A percentile compares a stretch with the other conserved stretches of the same genome.
Evolutionary conservation across 2,888 invertebrate genomes (phyloP).

Genomic region (Sipha maydis): DNA sequence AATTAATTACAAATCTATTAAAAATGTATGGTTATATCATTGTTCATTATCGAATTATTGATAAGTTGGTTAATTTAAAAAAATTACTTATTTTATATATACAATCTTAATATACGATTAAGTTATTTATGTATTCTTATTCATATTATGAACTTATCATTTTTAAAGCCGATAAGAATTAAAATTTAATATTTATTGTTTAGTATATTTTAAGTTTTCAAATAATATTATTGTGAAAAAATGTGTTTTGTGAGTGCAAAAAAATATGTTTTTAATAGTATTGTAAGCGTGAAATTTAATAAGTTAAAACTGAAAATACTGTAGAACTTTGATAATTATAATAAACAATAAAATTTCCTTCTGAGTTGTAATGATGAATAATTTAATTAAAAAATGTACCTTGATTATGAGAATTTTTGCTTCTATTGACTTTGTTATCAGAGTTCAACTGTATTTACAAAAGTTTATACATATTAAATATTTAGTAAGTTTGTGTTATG

Average conservation of each 20-base stretch:
- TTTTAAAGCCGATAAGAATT: slow-evolving; percentile 21
- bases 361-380: not conserved
- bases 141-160: not conserved
- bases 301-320: not conserved
- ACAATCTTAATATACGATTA: too few relatives aligned
- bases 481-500: not conserved
- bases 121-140: not conserved
- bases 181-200: not conserved
- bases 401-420: not conserved
- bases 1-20: slow-evolving; percentile 27
- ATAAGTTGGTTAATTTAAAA: not conserved
- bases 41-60: not conserved
- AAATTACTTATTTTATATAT: not conserved
- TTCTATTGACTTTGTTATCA: not conserved
- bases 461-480: not conserved
- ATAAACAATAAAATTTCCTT: not conserved
- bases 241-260: too few relatives aligned
- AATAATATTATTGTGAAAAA: too few relatives aligned
- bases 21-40: not conserved
- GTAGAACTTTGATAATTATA: not conserved
- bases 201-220: slow-evolving; percentile 3
- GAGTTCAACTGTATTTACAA: slow-evolving; percentile 12
- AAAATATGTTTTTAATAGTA: too few relatives aligned
- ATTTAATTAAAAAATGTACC: too few relatives aligned
- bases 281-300: not conserved